A percentile compares a stretch with the other conserved stretches of the same genome.
Evolutionary conservation across 2,797 vertebrate genomes (phyloP).

Genomic region (Betta splendens): DNA sequence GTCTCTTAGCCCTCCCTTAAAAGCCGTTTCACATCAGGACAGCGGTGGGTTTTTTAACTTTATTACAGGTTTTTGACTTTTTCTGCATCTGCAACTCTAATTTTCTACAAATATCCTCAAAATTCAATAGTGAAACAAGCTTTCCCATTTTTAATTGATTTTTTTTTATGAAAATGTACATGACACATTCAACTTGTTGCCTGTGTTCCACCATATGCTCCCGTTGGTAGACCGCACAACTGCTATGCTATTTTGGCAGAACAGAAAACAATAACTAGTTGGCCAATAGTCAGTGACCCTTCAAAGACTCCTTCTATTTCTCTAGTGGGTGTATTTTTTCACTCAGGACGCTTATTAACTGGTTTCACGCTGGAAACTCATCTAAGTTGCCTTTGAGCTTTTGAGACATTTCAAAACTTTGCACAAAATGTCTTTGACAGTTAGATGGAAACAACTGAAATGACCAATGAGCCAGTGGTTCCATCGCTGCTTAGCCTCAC

Average conservation of each 20-base stretch:
- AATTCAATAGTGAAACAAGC: background rate
- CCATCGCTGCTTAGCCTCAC: conserved; percentile 30
- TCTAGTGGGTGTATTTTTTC: conserved; percentile 30
- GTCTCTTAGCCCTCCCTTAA: conserved; percentile 52
- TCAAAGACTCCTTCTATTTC: conserved; percentile 41
- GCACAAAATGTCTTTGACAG: conserved; percentile 47
- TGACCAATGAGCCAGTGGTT: conserved; percentile 44
- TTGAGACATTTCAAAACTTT: conserved; percentile 49
- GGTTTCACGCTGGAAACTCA: conserved; percentile 45
- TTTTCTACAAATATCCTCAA: background rate
- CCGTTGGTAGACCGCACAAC: conserved; percentile 7
- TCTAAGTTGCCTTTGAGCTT: conserved; percentile 37
- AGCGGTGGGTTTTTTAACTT: background rate
- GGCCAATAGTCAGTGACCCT: conserved; percentile 20
- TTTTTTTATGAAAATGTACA: background rate
- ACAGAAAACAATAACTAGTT: conserved; percentile 47
- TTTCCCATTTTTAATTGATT: background rate
- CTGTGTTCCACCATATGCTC: no score
- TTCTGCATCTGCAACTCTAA: background rate
- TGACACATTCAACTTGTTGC: background rate
- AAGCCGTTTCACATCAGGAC: conserved; percentile 36
- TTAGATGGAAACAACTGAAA: conserved; percentile 50
- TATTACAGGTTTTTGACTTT: background rate
- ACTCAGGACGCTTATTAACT: conserved; percentile 48
- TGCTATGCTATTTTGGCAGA: no score